These are phyloP conservation scores for Aphodius granarius DNA, from an alignment of 2,888 invertebrate species.

Conservation along the genomic window DNA sequence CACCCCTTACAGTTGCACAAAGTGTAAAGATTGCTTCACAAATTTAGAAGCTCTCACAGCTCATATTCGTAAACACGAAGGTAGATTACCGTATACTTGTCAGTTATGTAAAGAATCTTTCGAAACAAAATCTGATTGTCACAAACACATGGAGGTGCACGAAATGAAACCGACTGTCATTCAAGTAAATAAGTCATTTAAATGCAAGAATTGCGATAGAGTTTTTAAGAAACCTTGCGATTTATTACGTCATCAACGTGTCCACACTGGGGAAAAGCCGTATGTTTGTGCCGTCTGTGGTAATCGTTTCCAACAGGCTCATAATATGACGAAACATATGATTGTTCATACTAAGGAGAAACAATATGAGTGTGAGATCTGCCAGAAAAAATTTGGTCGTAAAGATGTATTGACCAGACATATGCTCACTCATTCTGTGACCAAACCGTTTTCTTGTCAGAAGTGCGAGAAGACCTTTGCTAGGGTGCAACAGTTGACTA, in stretches of 20 bases:
- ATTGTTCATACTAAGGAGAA: conserved; percentile 49
- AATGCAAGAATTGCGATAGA: conserved; percentile 47
- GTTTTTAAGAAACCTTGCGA: conserved; percentile 50
- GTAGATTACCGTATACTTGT: conserved; percentile 49
- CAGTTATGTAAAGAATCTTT: conserved; percentile 46
- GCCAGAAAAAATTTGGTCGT: conserved; percentile 49
- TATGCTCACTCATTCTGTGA: conserved; percentile 48
- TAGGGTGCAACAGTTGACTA: conserved; percentile 34
- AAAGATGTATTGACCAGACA: conserved; percentile 50
- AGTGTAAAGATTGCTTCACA: conserved; percentile 40
- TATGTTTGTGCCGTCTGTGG: conserved; percentile 45
- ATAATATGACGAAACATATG: conserved; percentile 51
- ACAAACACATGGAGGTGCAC: conserved; percentile 44
- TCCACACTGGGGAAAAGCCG: conserved; percentile 52
- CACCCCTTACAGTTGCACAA: conserved; percentile 48
- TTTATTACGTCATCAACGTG: conserved; percentile 48
- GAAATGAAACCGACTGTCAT: conserved; percentile 37
- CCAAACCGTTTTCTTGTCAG: conserved; percentile 48
- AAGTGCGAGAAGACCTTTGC: conserved; percentile 47
- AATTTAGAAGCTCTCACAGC: conserved; percentile 45
- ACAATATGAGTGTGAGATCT: conserved; percentile 49
- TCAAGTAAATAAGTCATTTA: conserved; percentile 38
- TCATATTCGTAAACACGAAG: conserved; percentile 47
- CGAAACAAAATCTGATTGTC: conserved; percentile 40
- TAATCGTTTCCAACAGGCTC: conserved; percentile 43